Evolutionary conservation across 2,113 vertebrate species (phyloP), one percentile per base, ranked within the genome.

Genomic region (Notiomystis cincta): DNA sequence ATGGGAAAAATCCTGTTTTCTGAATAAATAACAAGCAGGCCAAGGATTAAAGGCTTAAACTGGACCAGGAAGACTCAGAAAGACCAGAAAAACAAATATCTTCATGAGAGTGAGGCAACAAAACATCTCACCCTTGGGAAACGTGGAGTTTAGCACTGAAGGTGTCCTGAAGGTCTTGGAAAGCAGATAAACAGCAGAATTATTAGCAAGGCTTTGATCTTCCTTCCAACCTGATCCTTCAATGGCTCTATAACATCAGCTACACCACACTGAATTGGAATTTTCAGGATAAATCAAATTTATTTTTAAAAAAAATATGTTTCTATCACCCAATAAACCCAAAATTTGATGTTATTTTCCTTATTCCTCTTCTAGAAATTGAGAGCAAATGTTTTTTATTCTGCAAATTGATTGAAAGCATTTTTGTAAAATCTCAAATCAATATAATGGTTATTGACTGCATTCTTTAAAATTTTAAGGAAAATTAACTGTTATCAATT

Each of bases 41-140:
- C 87, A 91, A 62, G 58, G 87, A 94, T 89, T 94, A 91, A 90
- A 86, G 62, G 38, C 62, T 93, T 89, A 80, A 89, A 80, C 15
- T 69, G 80, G 61, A 91, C 67, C 30, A 82, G 20, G 17, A 86
- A 62, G 56, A 85, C 38, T 71, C 79, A 85, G 48, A 87, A 82
- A 76, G 51, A 30, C 11, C 33, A 58, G 38, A 66, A 73, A 47
- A 73, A 61, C 28, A 58, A 75, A 62, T 50, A 20, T 40, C 27
- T 79, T 80, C 12, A 60, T n/a, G 31, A 25, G 9, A 33, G 10
- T 20, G 28, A 85, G 47, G 27, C 38, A 62, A 50, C 40, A 61
- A 69, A 92, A 82, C 2, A 51, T 45, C 28, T 62, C 70, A 66
- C 30, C 27, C 42, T 53, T 67, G 66, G 57, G 44, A 82, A 82